Evolutionary conservation across 2,113 vertebrate species (phyloP), one percentile per base, ranked within the genome.

Genomic region (Cavia aperea): DNA sequence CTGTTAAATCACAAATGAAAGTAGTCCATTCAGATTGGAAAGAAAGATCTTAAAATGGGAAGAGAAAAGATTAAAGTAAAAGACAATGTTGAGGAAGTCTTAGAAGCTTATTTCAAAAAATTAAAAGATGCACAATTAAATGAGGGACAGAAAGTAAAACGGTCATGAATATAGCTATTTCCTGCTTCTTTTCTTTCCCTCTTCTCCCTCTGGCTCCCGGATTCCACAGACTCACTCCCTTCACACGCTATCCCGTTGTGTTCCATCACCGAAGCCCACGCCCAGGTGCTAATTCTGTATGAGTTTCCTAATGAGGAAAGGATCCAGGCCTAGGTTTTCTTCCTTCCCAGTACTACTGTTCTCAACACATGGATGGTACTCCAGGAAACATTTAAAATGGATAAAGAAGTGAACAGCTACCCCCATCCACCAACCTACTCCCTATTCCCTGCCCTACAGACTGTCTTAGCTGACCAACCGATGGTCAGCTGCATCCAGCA

Each of bases 21-120:
- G 91, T 88, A 88, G n/a, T 54, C 19, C n/a, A 68, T 43, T 70
- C 75, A 82, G 91, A 65, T 31, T 46, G 2, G 39, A 46, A 86
- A 82, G 39, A 24, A 78, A 86, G 23, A 4, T 39, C 49, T 81
- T 84, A 9, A 29, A 89, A 89, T 29, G 31, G 3, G 33, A 21
- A 31, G 0, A 1, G 83, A 4, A 26, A 51, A n/a, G 39, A 72
- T 46, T 81, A 86, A 77, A 73, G 26, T 68, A 7, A 81, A 87
- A 51, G 58, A 75, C 21, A 75, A 68, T 49, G 39, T 24, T 33
- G 62, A 95, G 63, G n/a, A 90, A 93, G 66, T 73, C 33, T 56
- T 46, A 68, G 72, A 88, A 19, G 70, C 36, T 60, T 46, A 51
- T 72, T 91, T 82, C 21, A 66, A 86, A 92, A 92, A 60, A 12